Percentiles rank a stretch among this genome's conserved stretches.
Conservation (phyloP, 2,797 vertebrate species). For the Betta splendens region DNA sequence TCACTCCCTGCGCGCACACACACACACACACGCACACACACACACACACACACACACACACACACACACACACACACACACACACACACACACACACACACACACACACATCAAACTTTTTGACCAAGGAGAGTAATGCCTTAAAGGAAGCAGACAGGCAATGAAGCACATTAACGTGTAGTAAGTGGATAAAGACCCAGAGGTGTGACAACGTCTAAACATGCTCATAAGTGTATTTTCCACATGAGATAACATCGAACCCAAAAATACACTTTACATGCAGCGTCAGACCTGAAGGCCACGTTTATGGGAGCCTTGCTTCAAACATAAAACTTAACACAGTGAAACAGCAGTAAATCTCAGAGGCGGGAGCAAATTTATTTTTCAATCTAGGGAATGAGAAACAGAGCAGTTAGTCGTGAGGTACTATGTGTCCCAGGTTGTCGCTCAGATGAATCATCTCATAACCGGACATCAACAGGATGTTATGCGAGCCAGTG, state of each 20-base stretch:
- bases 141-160: conserved; percentile 9
- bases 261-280: neutral
- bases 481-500: conserved; percentile 43
- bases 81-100: conserved; percentile 31
- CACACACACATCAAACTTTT: conserved; percentile 31
- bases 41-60: conserved; percentile 37
- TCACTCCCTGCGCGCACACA: conserved; percentile 85
- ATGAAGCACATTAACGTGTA: conserved; percentile 28
- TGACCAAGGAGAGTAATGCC: conserved; percentile 14
- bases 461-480: conserved; percentile 50
- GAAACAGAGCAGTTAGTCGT: conserved; percentile 21
- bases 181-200: conserved; percentile 20
- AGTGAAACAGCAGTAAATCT: conserved; percentile 11
- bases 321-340: conserved; percentile 23
- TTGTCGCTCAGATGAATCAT: conserved; percentile 44
- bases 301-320: conserved; percentile 10
- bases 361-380: conserved; percentile 9
- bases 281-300: conserved; percentile 25
- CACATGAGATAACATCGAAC: conserved; percentile 34
- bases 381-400: conserved; percentile 23
- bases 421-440: conserved; percentile 13
- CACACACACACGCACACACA: conserved; percentile 33
- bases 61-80: conserved; percentile 37
- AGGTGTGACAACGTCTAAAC: conserved; percentile 5
- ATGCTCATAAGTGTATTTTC: conserved; percentile 29